Evolutionary conservation across 2,888 invertebrate species (phyloP), one percentile per base, ranked within the genome.

Genomic region (Netelia virgata): DNA sequence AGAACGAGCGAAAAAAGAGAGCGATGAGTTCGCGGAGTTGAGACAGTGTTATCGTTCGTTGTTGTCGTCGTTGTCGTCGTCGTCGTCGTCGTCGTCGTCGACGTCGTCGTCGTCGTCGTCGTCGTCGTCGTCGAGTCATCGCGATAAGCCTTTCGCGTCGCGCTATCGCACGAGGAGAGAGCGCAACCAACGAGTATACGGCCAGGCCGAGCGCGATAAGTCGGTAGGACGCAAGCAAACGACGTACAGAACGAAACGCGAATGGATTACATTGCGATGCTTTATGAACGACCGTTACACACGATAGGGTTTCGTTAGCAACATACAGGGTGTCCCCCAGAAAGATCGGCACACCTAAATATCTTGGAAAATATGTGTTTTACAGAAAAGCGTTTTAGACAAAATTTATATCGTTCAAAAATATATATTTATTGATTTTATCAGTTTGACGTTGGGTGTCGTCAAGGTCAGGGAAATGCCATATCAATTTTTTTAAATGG

Each of bases 41-140:
- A 73, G 63, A 50, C 23, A 47, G 50, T 53, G 41, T 64, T 64
- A 75, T 75, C 63, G 53, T 64, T 14, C 18, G n/a, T 47, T 64
- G 20, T 69, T 74, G 53, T 81, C 74, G 68, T 43, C n/a, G 43
- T 14, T n/a, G n/a, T n/a, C 18, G 20, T 47, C 57, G 18, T 78
- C 70, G 47, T 68, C 69, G 76, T 23, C 61, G 57, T 61, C 61
- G 70, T 16, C 16, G 23, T 55, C 64, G 23, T 64, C n/a, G n/a
- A 47, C 78, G 28, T 68, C 55, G 64, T 61, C 76, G 74, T 69
- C 59, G 72, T 57, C 55, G 79, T 78, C 80, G 85, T 75, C 76
- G 73, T 69, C 74, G 83, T 43, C 87, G 86, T 74, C 82, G 81
- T 73, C 79, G 86, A 76, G 80, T 87, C 83, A 77, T 61, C 47